Percentiles rank a stretch among this genome's conserved stretches.
These are phyloP conservation scores for Cosmorhoe ocellata DNA, from an alignment of 2,888 invertebrate genomes.

Conservation along the genomic window DNA sequence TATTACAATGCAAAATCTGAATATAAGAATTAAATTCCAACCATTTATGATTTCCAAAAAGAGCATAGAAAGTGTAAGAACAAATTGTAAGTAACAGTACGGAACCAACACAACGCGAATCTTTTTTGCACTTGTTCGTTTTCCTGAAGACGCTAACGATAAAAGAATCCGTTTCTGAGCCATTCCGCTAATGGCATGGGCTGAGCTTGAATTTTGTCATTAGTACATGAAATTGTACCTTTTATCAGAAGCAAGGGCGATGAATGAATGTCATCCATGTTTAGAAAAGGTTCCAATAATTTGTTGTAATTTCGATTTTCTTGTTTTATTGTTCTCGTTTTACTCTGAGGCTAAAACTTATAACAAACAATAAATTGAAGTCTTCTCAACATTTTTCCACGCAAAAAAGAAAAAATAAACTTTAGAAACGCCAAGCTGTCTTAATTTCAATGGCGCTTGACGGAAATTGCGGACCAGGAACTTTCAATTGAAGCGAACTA, in stretches of 20 bases:
- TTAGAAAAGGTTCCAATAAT: not conserved
- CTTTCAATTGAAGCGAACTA: constrained; percentile 37
- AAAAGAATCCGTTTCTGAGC: constrained; percentile 49
- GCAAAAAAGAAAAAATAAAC: constrained; percentile 11
- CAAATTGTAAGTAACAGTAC: not conserved
- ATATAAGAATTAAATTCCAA: no score
- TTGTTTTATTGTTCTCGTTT: not conserved
- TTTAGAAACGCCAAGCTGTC: constrained; percentile 29
- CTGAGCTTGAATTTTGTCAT: constrained; percentile 54
- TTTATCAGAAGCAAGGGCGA: constrained; percentile 40
- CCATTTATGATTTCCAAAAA: no score
- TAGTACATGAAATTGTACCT: constrained; percentile 51
- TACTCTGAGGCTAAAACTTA: no score
- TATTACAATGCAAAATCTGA: no score
- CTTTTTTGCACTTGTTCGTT: constrained; percentile 13
- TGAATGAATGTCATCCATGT: constrained; percentile 34
- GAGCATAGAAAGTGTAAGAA: no score
- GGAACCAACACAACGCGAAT: not conserved
- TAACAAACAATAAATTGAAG: not conserved
- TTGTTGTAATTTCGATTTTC: not conserved
- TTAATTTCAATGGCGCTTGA: constrained; percentile 33
- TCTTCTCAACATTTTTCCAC: constrained; percentile 15
- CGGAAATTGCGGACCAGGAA: constrained; percentile 32
- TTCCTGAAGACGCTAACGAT: constrained; percentile 45
- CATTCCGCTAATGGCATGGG: constrained; percentile 50